Conservation (phyloP, 1,140 invertebrate genomes). For the Philotrypesis tridentata region DNA sequence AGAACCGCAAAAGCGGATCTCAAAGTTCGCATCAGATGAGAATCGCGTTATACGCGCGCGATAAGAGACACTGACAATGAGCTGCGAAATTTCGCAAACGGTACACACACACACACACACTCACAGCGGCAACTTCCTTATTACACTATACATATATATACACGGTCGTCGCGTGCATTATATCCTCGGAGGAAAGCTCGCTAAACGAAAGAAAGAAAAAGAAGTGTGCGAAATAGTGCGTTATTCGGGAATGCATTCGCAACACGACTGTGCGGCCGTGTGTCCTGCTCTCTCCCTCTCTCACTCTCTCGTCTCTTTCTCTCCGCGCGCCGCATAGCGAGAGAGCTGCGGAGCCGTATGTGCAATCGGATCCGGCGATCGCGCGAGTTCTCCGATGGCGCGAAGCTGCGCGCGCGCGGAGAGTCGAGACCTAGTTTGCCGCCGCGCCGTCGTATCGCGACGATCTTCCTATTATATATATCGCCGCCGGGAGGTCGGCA, state of each 20-base stretch:
- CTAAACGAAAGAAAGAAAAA: neutral
- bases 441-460: neutral
- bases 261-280: neutral
- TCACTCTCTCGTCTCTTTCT: no score
- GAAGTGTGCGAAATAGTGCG: neutral
- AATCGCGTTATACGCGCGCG: neutral
- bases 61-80: neutral
- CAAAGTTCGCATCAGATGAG: neutral
- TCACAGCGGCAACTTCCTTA: neutral
- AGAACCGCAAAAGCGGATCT: no score
- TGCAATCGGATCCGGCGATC: conserved; percentile 12
- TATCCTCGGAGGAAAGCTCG: neutral
- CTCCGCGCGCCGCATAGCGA: no score
- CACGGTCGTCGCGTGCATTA: neutral
- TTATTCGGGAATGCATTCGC: neutral
- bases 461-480: conserved; percentile 38
- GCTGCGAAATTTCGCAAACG: neutral
- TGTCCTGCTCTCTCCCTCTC: neutral
- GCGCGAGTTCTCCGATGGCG: neutral
- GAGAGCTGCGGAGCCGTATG: no score
- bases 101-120: neutral
- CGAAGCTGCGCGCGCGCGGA: neutral
- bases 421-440: conserved; percentile 25
- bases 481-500: conserved; percentile 1
- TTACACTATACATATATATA: no score